Conservation (phyloP, 2,888 invertebrate species). For the Ctena decussata region DNA sequence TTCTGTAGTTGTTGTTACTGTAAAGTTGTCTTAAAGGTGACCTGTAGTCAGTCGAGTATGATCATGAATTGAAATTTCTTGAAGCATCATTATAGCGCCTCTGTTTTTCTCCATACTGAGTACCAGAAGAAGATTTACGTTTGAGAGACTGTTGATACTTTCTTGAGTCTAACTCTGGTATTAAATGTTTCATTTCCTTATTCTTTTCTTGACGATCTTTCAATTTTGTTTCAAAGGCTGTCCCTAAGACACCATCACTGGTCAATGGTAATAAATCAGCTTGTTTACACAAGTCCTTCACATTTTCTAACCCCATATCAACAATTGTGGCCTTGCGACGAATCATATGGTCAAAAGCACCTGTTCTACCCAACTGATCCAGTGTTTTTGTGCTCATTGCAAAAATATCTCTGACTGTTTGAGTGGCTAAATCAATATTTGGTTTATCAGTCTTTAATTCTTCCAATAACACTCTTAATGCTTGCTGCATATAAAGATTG, state of each 20-base stretch:
- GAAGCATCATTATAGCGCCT: background rate
- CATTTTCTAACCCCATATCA: conserved; percentile 24
- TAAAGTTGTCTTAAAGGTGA: background rate
- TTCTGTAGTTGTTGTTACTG: background rate
- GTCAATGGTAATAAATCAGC: conserved; percentile 33
- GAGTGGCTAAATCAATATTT: conserved; percentile 23
- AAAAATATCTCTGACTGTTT: conserved; percentile 45
- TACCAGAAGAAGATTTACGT: background rate
- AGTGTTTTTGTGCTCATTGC: conserved; percentile 45
- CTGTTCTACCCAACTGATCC: conserved; percentile 47
- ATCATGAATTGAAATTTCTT: background rate
- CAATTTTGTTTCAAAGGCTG: conserved; percentile 24
- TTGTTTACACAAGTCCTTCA: conserved; percentile 36
- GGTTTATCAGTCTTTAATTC: conserved; percentile 13
- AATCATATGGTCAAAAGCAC: conserved; percentile 55
- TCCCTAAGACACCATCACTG: conserved; percentile 37
- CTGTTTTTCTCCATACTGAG: background rate
- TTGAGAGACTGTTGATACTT: background rate
- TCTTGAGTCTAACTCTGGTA: conserved; percentile 19
- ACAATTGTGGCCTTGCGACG: conserved; percentile 35
- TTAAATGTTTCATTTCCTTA: conserved; percentile 41
- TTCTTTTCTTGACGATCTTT: conserved; percentile 50
- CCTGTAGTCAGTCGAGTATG: background rate
- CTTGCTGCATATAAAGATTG: conserved; percentile 38
- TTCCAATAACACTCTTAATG: conserved; percentile 33